A percentile compares a stretch with the other conserved stretches of the same genome.
These are phyloP conservation scores for Takifugu bimaculatus DNA, from an alignment of 2,113 vertebrate species.

Conservation along the genomic window DNA sequence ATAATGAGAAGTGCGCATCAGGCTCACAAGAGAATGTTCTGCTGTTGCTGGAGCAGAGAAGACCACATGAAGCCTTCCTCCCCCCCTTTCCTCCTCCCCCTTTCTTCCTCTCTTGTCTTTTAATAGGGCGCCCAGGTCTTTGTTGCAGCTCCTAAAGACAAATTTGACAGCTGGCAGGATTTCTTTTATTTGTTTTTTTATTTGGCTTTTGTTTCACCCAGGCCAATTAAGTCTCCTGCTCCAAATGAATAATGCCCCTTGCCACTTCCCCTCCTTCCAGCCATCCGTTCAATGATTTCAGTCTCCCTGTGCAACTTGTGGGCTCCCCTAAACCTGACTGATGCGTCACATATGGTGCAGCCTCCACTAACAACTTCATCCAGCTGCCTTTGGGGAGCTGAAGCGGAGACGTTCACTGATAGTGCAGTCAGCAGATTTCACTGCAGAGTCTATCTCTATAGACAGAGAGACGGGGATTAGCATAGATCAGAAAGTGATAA, in stretches of 20 bases:
- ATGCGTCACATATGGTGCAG: conserved; percentile 26
- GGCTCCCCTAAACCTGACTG: conserved; percentile 12
- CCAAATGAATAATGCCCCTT: conserved; percentile 11
- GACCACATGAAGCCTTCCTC: conserved; percentile 22
- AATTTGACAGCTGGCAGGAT: conserved; percentile 32
- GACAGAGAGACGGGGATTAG: conserved; percentile 6
- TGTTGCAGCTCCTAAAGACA: conserved; percentile 30
- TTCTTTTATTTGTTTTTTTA: conserved; percentile 3
- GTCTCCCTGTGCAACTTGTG: conserved; percentile 1
- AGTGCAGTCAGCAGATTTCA: conserved; percentile 63
- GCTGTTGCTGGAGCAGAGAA: conserved; percentile 27
- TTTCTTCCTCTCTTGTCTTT: conserved; percentile 7
- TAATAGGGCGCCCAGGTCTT: conserved; percentile 27
- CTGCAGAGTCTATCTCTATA: conserved; percentile 26
- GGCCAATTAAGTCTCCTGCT: conserved; percentile 39
- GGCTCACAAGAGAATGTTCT: conserved; percentile 23
- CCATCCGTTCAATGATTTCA: conserved; percentile 4
- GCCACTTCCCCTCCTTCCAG: conserved; percentile 10
- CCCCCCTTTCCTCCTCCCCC: conserved; percentile 17
- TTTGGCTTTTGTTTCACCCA: conserved; percentile 8
- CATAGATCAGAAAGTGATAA: conserved; percentile 2
- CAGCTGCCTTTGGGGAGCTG: conserved; percentile 39
- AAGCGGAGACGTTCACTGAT: conserved; percentile 29
- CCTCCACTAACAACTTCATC: conserved; percentile 46
- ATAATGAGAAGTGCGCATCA: conserved; percentile 50